These are phyloP conservation scores for Ceyx cyanopectus DNA, from an alignment of 2,113 vertebrate species.

Conservation along the genomic window DNA sequence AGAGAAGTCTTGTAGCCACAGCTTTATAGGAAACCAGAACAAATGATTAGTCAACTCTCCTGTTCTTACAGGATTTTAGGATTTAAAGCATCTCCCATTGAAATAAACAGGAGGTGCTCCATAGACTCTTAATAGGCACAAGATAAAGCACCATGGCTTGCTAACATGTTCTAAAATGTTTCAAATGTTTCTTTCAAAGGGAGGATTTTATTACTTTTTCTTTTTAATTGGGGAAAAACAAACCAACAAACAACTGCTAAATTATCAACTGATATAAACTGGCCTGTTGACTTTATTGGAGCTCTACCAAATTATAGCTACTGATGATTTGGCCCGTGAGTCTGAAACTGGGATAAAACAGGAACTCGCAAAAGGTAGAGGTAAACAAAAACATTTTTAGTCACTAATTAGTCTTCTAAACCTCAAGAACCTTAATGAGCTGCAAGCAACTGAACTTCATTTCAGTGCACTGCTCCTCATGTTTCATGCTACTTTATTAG, in stretches of 20 bases:
- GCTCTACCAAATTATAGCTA: background rate
- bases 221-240: background rate
- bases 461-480: conserved; percentile 44
- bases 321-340: background rate
- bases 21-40: background rate
- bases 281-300: background rate
- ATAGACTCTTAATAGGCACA: background rate
- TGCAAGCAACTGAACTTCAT: conserved; percentile 50
- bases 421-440: conserved; percentile 60
- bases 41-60: background rate
- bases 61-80: background rate
- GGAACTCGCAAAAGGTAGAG: conserved; percentile 37
- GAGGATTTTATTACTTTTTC: background rate
- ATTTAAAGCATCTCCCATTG: background rate
- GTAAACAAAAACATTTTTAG: conserved; percentile 62
- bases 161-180: background rate
- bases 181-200: background rate
- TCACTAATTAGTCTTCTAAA: conserved; percentile 62
- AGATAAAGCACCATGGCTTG: background rate
- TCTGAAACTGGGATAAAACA: conserved; percentile 43
- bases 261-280: conserved; percentile 1
- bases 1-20: background rate
- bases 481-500: conserved; percentile 71
- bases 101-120: background rate
- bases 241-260: background rate